Conservation (phyloP, 2,113 vertebrate genomes). For the Dendropsophus ebraccatus region DNA sequence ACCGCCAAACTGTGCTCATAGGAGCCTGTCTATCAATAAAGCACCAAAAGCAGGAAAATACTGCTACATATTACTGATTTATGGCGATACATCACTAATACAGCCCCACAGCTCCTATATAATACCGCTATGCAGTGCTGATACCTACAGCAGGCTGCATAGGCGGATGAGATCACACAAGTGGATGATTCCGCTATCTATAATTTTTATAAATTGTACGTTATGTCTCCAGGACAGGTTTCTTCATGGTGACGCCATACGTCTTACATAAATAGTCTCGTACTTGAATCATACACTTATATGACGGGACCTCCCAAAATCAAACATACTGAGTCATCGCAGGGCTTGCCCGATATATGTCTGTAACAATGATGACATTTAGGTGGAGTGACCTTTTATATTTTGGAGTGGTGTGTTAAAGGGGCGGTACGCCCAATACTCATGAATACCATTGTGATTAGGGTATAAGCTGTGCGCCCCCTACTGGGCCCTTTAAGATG, state of each 20-base stretch:
- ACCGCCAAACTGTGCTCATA: neutral
- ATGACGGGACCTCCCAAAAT: conserved; percentile 10
- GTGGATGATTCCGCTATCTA: neutral
- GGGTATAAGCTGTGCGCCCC: no score
- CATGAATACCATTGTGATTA: neutral
- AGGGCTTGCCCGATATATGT: neutral
- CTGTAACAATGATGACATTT: neutral
- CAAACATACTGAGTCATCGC: neutral
- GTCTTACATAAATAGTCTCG: neutral
- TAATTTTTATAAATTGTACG: neutral
- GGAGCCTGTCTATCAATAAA: neutral
- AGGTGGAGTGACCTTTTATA: neutral
- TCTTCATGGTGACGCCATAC: neutral
- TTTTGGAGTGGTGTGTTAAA: neutral
- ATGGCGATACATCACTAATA: neutral
- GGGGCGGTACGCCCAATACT: neutral
- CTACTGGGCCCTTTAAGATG: no score
- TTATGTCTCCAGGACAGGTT: neutral
- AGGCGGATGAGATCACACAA: neutral
- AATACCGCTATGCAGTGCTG: neutral
- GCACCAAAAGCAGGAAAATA: neutral
- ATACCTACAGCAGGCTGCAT: no score
- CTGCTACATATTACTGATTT: neutral
- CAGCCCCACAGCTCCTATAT: neutral
- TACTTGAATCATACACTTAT: no score